These are phyloP conservation scores for Zeugodacus cucurbitae DNA, from an alignment of 1,140 invertebrate genomes.

Conservation along the genomic window DNA sequence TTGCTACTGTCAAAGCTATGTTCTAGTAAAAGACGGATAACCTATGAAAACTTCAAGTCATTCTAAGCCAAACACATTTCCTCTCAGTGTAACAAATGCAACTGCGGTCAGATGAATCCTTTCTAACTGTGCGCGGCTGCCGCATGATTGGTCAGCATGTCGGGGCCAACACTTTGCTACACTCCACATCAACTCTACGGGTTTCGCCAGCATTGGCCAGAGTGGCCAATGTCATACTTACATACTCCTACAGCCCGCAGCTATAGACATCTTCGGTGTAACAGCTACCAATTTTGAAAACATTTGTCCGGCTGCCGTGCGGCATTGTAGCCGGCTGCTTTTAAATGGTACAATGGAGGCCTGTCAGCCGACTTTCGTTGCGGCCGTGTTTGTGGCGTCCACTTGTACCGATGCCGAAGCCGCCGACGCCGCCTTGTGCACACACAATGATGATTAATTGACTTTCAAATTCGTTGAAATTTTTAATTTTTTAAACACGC, in stretches of 20 bases:
- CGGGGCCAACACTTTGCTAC: conserved; percentile 11
- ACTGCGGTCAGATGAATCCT: background rate
- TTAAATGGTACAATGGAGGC: background rate
- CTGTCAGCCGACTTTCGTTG: background rate
- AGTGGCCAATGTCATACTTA: too few species aligned
- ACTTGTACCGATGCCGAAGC: background rate
- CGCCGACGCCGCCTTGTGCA: background rate
- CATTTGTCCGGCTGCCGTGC: background rate
- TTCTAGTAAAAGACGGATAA: too few species aligned
- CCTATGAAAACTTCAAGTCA: too few species aligned
- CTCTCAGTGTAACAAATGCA: background rate
- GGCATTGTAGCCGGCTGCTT: background rate
- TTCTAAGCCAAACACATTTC: background rate
- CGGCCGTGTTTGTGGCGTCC: conserved; percentile 18
- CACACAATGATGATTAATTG: conserved; percentile 62
- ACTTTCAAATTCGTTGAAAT: conserved; percentile 66
- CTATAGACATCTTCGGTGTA: conserved; percentile 3
- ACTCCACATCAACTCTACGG: conserved; percentile 1
- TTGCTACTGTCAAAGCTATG: too few species aligned
- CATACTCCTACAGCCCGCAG: background rate
- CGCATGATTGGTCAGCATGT: conserved; percentile 35
- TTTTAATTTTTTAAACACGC: conserved; percentile 66
- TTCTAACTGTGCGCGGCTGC: background rate
- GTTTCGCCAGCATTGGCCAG: background rate
- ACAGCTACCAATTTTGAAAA: conserved; percentile 26